A percentile compares a stretch with the other conserved stretches of the same genome.
Conservation (phyloP, 2,888 invertebrate species). For the Nowickia ferox region DNA sequence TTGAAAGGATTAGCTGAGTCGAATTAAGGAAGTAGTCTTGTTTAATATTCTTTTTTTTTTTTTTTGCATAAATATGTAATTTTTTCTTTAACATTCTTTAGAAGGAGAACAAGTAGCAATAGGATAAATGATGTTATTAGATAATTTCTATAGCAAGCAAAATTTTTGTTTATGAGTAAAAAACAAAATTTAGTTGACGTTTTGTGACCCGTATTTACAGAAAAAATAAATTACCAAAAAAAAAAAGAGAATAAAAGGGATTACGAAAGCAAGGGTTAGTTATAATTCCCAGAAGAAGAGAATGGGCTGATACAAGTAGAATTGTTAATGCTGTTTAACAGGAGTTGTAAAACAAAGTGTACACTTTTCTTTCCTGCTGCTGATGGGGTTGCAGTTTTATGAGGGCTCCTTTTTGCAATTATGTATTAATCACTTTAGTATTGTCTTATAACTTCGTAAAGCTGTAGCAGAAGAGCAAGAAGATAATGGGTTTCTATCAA, state of each 20-base stretch:
- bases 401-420: constrained; percentile 73
- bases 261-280: constrained; percentile 47
- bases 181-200: constrained; percentile 62
- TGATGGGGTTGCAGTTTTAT: constrained; percentile 65
- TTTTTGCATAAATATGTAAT: constrained; percentile 52
- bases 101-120: background rate
- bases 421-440: constrained; percentile 76
- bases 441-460: constrained; percentile 60
- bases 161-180: constrained; percentile 61
- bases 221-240: background rate
- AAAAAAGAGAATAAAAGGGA: constrained; percentile 13
- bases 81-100: constrained; percentile 43
- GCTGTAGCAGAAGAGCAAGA: background rate
- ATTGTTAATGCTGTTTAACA: constrained; percentile 7
- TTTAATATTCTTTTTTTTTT: constrained; percentile 50
- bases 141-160: constrained; percentile 60
- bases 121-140: constrained; percentile 46
- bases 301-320: constrained; percentile 63
- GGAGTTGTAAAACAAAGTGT: background rate
- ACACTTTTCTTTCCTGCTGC: background rate
- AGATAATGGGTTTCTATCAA: constrained; percentile 15
- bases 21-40: constrained; percentile 67
- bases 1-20: constrained; percentile 60
- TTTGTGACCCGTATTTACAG: constrained; percentile 73
- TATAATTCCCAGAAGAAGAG: constrained; percentile 45